These are phyloP conservation scores for Helicoverpa zea DNA, from an alignment of 1,140 invertebrate species.

Conservation along the genomic window DNA sequence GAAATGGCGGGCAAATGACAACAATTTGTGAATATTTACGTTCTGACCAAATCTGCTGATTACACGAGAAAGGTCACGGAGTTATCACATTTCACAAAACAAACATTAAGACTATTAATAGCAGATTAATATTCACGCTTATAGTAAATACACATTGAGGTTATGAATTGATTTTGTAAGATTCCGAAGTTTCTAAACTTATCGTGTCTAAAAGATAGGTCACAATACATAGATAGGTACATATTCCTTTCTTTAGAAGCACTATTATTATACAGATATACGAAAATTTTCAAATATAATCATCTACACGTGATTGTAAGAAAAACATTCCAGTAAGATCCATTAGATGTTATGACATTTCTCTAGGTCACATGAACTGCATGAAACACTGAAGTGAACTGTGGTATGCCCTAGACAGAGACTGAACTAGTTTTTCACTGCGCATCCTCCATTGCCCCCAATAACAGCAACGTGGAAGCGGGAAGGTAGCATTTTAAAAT, in stretches of 20 bases:
- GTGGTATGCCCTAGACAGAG: slow-evolving; percentile 2
- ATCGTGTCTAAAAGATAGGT: no score
- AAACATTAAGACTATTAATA: no score
- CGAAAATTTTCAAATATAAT: neutral
- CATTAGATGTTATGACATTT: neutral
- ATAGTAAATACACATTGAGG: no score
- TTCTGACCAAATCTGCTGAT: no score
- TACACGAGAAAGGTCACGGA: no score
- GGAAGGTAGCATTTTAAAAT: neutral
- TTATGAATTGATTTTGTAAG: no score
- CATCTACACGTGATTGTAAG: neutral
- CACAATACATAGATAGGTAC: no score
- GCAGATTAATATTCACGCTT: no score
- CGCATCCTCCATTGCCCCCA: slow-evolving; percentile 28
- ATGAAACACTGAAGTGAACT: slow-evolving; percentile 4
- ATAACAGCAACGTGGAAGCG: slow-evolving; percentile 23
- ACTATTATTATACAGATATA: neutral
- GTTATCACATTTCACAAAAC: no score
- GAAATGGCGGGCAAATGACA: no score
- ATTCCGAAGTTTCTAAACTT: no score
- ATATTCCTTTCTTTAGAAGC: neutral
- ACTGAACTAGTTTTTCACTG: slow-evolving; percentile 17
- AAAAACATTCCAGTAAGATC: neutral
- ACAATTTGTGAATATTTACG: no score
- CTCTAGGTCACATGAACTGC: neutral